A percentile compares a stretch with the other conserved stretches of the same genome.
Evolutionary conservation across 2,888 invertebrate species (phyloP).

Genomic region (Harpagoxenus sublaevis): DNA sequence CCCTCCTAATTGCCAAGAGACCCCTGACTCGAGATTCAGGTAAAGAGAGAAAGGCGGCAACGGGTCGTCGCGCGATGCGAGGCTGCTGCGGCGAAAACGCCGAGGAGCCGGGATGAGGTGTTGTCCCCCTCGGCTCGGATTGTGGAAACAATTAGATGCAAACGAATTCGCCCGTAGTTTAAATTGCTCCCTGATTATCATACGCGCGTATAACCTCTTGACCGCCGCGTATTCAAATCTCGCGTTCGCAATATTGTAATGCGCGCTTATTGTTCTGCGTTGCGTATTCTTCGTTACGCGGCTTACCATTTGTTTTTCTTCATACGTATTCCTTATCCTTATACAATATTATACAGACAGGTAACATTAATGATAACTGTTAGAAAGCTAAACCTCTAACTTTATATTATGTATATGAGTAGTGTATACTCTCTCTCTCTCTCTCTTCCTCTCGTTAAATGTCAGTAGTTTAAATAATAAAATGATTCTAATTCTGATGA

Average conservation of each 20-base stretch:
- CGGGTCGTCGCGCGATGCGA: constrained; percentile 9
- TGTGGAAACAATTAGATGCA: constrained; percentile 46
- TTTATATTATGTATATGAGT: neutral
- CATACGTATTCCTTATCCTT: no score
- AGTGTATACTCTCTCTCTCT: neutral
- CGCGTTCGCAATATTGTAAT: neutral
- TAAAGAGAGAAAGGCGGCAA: constrained; percentile 66
- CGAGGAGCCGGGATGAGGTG: neutral
- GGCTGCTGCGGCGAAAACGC: neutral
- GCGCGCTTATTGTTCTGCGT: neutral
- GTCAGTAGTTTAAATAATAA: neutral
- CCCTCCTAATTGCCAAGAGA: constrained; percentile 60
- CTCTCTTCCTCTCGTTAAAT: neutral
- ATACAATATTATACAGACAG: neutral
- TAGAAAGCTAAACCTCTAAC: neutral
- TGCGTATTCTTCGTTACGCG: neutral
- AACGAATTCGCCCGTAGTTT: constrained; percentile 37
- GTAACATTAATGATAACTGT: neutral
- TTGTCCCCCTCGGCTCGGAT: neutral
- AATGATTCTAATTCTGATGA: constrained; percentile 1
- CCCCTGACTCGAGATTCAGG: constrained; percentile 50
- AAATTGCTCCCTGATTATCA: constrained; percentile 33
- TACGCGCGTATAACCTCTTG: constrained; percentile 26
- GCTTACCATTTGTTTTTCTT: neutral
- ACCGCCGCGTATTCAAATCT: constrained; percentile 31